Conservation (phyloP, 2,797 vertebrate species). For the Sebastes hopkinsi region DNA sequence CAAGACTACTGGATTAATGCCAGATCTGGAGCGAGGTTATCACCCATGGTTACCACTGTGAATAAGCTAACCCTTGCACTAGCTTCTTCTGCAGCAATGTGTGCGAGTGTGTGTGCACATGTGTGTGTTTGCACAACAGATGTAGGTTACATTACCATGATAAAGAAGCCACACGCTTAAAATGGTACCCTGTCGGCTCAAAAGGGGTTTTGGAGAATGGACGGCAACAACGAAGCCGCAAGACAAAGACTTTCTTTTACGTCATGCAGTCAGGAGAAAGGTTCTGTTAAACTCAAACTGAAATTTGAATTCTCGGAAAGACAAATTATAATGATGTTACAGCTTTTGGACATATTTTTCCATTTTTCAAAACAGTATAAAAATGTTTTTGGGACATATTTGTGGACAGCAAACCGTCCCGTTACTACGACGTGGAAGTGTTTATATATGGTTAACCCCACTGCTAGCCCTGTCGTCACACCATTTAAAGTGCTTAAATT, state of each 20-base stretch:
- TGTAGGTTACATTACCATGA: conserved; percentile 72
- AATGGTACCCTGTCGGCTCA: conserved; percentile 33
- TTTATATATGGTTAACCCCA: not conserved
- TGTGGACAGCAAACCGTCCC: not conserved
- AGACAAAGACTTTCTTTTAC: conserved; percentile 36
- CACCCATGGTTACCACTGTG: conserved; percentile 31
- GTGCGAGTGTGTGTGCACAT: conserved; percentile 24
- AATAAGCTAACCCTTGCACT: conserved; percentile 26
- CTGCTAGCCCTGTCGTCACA: not conserved
- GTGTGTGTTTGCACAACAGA: conserved; percentile 47
- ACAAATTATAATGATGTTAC: not conserved
- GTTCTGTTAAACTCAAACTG: not conserved
- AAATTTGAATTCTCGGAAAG: not conserved
- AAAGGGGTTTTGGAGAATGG: conserved; percentile 7
- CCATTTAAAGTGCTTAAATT: not conserved
- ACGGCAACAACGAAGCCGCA: not conserved
- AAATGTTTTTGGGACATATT: not conserved
- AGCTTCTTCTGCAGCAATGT: conserved; percentile 8
- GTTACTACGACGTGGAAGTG: not conserved
- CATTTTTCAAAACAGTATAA: not conserved
- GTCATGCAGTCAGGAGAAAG: not conserved
- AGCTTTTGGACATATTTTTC: not conserved
- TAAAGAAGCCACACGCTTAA: conserved; percentile 54
- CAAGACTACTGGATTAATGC: conserved; percentile 43
- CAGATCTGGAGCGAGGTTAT: conserved; percentile 53